Conservation (phyloP, 2,888 invertebrate species). For the Andricus curvator region DNA sequence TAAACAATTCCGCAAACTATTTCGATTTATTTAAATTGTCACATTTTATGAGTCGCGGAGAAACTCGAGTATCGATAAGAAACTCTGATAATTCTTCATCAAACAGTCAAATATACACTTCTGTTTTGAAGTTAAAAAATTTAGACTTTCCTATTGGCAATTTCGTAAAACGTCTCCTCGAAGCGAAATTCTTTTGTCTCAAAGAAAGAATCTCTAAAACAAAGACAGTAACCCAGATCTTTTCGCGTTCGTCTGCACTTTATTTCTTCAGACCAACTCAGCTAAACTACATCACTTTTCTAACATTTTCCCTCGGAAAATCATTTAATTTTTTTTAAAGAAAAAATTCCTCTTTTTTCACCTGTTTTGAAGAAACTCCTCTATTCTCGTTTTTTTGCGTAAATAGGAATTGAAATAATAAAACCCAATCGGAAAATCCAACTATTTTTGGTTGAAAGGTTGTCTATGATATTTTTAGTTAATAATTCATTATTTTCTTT, state of each 20-base stretch:
- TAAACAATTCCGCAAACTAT: background rate
- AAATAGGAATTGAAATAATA: too few species aligned
- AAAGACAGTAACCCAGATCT: constrained; percentile 34
- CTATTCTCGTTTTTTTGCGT: too few species aligned
- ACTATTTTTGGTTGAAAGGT: too few species aligned
- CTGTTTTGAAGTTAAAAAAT: background rate
- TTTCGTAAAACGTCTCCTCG: background rate
- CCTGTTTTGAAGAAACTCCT: too few species aligned
- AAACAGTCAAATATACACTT: background rate
- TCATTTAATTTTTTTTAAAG: background rate
- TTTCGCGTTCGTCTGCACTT: constrained; percentile 31
- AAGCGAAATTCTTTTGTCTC: constrained; percentile 14
- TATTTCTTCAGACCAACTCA: constrained; percentile 1
- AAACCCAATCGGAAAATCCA: too few species aligned
- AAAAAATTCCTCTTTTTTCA: too few species aligned
- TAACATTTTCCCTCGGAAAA: constrained; percentile 7
- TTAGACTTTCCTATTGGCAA: background rate
- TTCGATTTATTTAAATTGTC: background rate
- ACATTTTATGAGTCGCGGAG: background rate
- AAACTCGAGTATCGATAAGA: background rate
- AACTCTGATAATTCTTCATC: background rate
- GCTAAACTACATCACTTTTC: constrained; percentile 2
- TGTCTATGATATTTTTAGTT: too few species aligned
- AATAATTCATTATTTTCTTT: too few species aligned
- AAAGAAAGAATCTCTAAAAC: constrained; percentile 31